These are phyloP conservation scores for Sebastolobus altivelis DNA, from an alignment of 2,797 vertebrate species.

Conservation along the genomic window DNA sequence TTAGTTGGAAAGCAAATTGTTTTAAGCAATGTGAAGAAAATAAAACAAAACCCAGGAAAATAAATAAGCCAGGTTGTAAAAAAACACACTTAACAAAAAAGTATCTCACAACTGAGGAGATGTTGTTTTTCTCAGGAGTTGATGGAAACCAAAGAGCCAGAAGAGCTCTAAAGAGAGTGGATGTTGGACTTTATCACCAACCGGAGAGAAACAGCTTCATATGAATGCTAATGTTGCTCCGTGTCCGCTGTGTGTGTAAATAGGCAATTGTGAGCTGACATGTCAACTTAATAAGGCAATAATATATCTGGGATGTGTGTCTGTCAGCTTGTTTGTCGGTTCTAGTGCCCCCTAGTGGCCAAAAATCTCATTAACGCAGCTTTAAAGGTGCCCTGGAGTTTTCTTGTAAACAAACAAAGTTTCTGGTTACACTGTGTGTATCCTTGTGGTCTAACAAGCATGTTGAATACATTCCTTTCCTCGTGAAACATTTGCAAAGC, in stretches of 20 bases:
- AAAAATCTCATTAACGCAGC: slow-evolving; percentile 1
- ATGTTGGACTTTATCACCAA: background rate
- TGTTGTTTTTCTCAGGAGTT: background rate
- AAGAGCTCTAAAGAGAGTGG: slow-evolving; percentile 4
- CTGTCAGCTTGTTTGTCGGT: background rate
- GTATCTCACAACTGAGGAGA: background rate
- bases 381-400: slow-evolving; percentile 6
- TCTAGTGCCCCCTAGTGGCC: background rate
- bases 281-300: slow-evolving; percentile 9
- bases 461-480: background rate
- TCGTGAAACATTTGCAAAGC: slow-evolving; percentile 2
- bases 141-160: background rate
- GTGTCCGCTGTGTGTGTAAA: background rate
- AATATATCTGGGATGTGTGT: slow-evolving; percentile 2
- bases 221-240: slow-evolving; percentile 12
- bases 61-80: background rate
- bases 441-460: background rate
- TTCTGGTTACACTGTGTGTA: background rate
- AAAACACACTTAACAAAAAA: background rate
- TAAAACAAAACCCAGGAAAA: background rate
- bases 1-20: background rate
- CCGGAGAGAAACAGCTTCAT: background rate
- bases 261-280: background rate
- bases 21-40: background rate
- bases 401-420: background rate